A percentile compares a stretch with the other conserved stretches of the same genome.
Evolutionary conservation across 2,797 vertebrate species (phyloP).

Genomic region (Paguma larvata): DNA sequence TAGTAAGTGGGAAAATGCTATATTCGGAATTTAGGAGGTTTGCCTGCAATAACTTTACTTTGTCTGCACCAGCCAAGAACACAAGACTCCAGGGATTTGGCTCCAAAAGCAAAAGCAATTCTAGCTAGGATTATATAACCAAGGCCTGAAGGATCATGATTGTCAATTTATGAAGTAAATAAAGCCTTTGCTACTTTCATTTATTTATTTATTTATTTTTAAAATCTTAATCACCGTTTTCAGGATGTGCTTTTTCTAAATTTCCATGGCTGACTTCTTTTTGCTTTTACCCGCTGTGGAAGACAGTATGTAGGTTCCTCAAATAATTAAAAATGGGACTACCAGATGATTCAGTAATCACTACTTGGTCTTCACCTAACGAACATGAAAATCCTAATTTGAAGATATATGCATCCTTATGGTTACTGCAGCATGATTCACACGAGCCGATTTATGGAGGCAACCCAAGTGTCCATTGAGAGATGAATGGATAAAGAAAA

Average conservation of each 20-base stretch:
- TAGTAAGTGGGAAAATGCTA: constrained; percentile 13
- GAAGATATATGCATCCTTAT: background rate
- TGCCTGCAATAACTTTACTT: constrained; percentile 28
- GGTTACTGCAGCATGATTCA: background rate
- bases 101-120: constrained; percentile 54
- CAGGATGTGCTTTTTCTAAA: background rate
- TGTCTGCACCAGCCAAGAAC: background rate
- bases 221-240: background rate
- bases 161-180: constrained; percentile 31
- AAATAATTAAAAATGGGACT: background rate
- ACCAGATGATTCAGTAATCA: background rate
- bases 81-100: constrained; percentile 60
- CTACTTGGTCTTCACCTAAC: background rate
- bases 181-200: background rate
- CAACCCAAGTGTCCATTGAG: background rate
- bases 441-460: background rate
- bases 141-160: background rate
- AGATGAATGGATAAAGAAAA: background rate
- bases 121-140: constrained; percentile 20
- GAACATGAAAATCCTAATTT: background rate
- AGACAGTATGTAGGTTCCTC: background rate
- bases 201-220: background rate
- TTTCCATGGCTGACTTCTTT: constrained; percentile 32
- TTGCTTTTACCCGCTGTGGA: background rate
- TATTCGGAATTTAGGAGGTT: constrained; percentile 56